Conservation (phyloP, 1,140 invertebrate genomes). For the Philopotamus ludificatus region DNA sequence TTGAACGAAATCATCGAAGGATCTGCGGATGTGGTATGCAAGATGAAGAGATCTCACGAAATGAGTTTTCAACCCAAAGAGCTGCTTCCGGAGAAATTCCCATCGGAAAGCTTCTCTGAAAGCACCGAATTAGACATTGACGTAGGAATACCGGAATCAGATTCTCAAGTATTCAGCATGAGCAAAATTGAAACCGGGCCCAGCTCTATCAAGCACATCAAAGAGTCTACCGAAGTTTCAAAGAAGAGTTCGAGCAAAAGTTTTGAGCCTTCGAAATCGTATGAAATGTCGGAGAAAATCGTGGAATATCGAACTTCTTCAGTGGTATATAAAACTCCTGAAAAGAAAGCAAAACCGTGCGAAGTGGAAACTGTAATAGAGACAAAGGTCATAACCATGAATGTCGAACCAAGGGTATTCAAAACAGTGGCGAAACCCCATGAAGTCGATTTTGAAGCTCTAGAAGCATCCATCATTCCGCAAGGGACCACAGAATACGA, state of each 20-base stretch:
- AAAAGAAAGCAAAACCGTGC: slow-evolving; percentile 34
- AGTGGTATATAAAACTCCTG: slow-evolving; percentile 38
- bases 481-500: slow-evolving; percentile 52
- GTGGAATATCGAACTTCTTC: slow-evolving; percentile 39
- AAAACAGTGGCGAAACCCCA: slow-evolving; percentile 43
- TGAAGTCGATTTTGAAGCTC: slow-evolving; percentile 51
- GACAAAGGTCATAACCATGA: slow-evolving; percentile 29
- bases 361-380: slow-evolving; percentile 32
- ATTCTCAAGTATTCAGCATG: slow-evolving; percentile 40
- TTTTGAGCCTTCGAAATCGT: slow-evolving; percentile 35
- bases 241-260: slow-evolving; percentile 15
- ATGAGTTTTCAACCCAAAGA: slow-evolving; percentile 82
- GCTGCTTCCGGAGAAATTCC: slow-evolving; percentile 54
- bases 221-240: slow-evolving; percentile 32
- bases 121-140: slow-evolving; percentile 49
- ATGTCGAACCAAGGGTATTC: slow-evolving; percentile 26
- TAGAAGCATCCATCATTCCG: slow-evolving; percentile 49
- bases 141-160: slow-evolving; percentile 35
- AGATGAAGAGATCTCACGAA: slow-evolving; percentile 86
- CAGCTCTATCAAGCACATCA: slow-evolving; percentile 32
- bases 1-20: slow-evolving; percentile 43
- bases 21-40: slow-evolving; percentile 56
- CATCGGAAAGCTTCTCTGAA: slow-evolving; percentile 47
- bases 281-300: slow-evolving; percentile 37
- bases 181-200: slow-evolving; percentile 41